Evolutionary conservation across 64 coral and sea anemone genomes (phyloP), one percentile per base, ranked within the genome.

Genomic region (Dendrophyllia cribrosa): DNA sequence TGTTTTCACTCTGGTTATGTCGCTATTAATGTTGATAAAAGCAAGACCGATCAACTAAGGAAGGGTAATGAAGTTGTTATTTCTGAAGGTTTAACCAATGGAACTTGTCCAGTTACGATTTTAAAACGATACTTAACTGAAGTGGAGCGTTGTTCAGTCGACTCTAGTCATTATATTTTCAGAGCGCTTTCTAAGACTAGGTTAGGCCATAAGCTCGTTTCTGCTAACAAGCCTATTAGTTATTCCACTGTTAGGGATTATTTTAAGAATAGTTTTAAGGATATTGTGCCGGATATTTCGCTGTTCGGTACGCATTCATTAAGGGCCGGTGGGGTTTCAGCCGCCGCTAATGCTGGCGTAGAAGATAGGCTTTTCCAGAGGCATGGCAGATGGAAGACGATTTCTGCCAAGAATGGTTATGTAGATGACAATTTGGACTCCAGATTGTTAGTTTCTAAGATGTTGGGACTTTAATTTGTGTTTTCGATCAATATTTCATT

Each of bases 1-100:
- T 3, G 7, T 45, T 89, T 89, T 51, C 6, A 77, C 52, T 19
- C 26, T 47, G 85, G 70, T 5, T 74, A 88, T 74, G 69, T 88
- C 1, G 58, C 45, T 3, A 80, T 90, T 51, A 80, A 80, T 19
- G n/a, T 90, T 26, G 19, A 51, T 51, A 55, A 51, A 5, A 80
- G 88, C 8, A 90, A 90, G 65, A 90, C 75, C 51, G 74, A 90
- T 71, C 88, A 90, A 49, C 44, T 90, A 8, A 90, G 88, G 9
- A 23, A 90, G 65, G 88, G 88, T 66, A 90, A 68, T 19, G 74
- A 90, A 56, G 88, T 90, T 8, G 58, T 90, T 50, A 80, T 90
- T 67, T 77, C 88, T 15, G 12, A 11, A 3, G 4, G 21, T 9
- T 60, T 44, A 9, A 51, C 47, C 7, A 71, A 77, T 1, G 14